Percentiles rank a stretch among this genome's conserved stretches.
Evolutionary conservation across 2,888 invertebrate species (phyloP).

Genomic region (Escarpia spicata): DNA sequence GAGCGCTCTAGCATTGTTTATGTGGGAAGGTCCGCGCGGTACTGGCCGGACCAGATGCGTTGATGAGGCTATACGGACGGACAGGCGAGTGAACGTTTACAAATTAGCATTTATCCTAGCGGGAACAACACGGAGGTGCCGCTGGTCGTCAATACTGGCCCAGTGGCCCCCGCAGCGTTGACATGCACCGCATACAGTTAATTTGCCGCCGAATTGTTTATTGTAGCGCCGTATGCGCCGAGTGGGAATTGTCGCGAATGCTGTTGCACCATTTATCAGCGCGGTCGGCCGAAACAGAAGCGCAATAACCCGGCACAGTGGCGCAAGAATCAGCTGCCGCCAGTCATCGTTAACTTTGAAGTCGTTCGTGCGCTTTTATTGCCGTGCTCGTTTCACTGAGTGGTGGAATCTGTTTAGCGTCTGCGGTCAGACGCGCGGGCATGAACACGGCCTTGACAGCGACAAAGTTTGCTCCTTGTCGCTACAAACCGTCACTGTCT

Average conservation of each 20-base stretch:
- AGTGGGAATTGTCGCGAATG: not conserved
- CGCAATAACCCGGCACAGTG: not conserved
- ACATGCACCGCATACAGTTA: constrained; percentile 13
- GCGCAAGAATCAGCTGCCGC: constrained; percentile 16
- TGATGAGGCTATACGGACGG: not conserved
- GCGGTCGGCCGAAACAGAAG: constrained; percentile 13
- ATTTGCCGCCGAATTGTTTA: constrained; percentile 16
- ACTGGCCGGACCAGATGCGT: too few species aligned
- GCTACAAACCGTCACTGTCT: not conserved
- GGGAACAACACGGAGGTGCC: not conserved
- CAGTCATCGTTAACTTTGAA: not conserved
- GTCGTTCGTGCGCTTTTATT: not conserved
- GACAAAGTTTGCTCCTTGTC: too few species aligned
- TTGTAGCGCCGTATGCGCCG: not conserved
- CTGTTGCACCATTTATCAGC: constrained; percentile 13
- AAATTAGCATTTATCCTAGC: constrained; percentile 13
- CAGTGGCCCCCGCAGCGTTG: not conserved
- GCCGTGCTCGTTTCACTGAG: not conserved
- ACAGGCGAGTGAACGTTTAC: constrained; percentile 2
- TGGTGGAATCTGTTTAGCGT: not conserved
- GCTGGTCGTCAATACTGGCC: not conserved
- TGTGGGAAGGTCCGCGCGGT: not conserved
- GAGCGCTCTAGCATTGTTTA: not conserved
- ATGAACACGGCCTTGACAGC: not conserved
- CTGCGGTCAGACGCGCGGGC: not conserved